phyloP scores from a whole-genome alignment of 2,888 invertebrate genomes.

The Ganaspis brasiliensis region DNA sequence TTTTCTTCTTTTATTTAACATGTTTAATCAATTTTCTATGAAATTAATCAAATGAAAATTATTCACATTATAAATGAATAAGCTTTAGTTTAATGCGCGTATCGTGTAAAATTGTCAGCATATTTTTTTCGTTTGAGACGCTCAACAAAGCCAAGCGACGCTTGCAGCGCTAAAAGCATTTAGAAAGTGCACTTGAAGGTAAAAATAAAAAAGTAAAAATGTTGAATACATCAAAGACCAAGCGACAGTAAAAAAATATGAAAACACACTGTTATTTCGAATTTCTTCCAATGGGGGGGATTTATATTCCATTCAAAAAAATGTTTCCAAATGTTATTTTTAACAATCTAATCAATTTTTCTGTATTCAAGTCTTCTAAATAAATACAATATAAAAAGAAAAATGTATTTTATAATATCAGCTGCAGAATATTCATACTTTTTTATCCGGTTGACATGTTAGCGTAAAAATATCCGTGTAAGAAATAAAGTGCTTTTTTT shows the following conservation, averaged over 20 bases:
- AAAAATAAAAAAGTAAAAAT: slow-evolving; percentile 12
- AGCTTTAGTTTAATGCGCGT: slow-evolving; percentile 5
- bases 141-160: slow-evolving; percentile 3
- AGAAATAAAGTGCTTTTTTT: background rate
- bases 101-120: slow-evolving; percentile 15
- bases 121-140: background rate
- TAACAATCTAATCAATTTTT: too few species aligned
- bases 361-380: too few species aligned
- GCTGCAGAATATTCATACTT: too few species aligned
- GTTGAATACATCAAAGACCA: slow-evolving; percentile 18
- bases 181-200: slow-evolving; percentile 15
- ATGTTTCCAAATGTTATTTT: background rate
- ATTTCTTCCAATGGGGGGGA: background rate
- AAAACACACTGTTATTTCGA: background rate
- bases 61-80: background rate
- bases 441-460: background rate
- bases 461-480: background rate
- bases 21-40: background rate
- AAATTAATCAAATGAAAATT: background rate
- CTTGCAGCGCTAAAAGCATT: slow-evolving; percentile 22
- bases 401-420: background rate
- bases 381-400: too few species aligned
- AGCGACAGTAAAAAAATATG: background rate
- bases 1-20: background rate
- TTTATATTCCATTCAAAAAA: background rate